Evolutionary conservation across 2,888 invertebrate species (phyloP), one percentile per base, ranked within the genome.

Genomic region (Opisthograptis luteolata): DNA sequence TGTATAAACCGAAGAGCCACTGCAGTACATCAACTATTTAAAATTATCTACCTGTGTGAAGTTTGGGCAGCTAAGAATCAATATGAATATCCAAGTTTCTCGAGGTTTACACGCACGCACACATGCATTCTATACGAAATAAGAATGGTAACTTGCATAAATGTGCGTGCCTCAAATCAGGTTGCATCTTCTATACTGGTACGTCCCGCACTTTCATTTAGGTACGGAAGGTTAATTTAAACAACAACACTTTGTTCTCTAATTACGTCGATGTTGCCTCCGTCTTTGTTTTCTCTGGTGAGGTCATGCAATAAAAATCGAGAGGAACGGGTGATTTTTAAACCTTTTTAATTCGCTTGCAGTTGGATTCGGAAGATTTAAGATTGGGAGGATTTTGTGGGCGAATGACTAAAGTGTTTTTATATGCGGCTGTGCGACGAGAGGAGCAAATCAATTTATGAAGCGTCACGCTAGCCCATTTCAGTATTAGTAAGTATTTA

Each of bases 191-290:
- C 15, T n/a, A 10, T 32, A 44, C 37, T 49, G 43, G 34, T 30
- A 8, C 6, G 19, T 37, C 34, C 49, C 36, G 17, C 28, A 60
- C 41, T 54, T 27, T 34, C 13, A 25, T 49, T 37, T 31, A 54
- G 47, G 56, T 59, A 65, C 60, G 58, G 66, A 63, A 70, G 74
- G 73, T 80, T 81, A 81, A 81, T 84, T 84, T 79, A 80, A 81
- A 73, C 70, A 76, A 81, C 81, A 81, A 76, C 75, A 76, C 72
- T 77, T 73, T 76, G 76, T 76, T 71, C 70, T 75, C 79, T 81
- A 85, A 86, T 84, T 84, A 84, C 68, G 64, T 58, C 59, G 61
- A 64, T 70, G 66, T 66, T 60, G 39, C 52, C 48, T 41, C 39
- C 24, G 9, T 39, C 49, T 52, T 55, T 56, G 55, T 59, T 56